These are phyloP conservation scores for Mythimna pallens DNA, from an alignment of 2,888 invertebrate genomes.

Conservation along the genomic window DNA sequence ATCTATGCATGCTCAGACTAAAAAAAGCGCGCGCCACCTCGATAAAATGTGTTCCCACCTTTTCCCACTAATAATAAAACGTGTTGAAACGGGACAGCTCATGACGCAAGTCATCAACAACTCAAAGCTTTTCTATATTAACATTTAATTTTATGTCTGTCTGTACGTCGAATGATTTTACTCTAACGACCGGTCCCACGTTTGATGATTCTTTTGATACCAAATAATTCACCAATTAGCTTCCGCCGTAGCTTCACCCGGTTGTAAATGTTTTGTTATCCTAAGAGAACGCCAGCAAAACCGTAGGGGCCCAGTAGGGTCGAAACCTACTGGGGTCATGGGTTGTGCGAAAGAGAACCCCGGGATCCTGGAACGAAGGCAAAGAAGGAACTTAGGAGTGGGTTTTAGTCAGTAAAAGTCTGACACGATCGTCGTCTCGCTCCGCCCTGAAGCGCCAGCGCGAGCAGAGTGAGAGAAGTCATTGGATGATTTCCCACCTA, in stretches of 20 bases:
- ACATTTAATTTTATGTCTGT: constrained; percentile 40
- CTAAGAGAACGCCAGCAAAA: too few species aligned
- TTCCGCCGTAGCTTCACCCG: background rate
- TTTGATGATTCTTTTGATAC: constrained; percentile 43
- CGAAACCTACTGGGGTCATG: too few species aligned
- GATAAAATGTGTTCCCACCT: constrained; percentile 27
- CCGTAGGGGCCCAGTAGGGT: too few species aligned
- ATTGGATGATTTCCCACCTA: too few species aligned
- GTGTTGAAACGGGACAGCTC: constrained; percentile 35
- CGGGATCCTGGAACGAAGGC: too few species aligned
- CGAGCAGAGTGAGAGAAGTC: too few species aligned
- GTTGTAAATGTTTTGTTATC: background rate
- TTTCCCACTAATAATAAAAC: constrained; percentile 46
- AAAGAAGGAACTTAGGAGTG: too few species aligned
- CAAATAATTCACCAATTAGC: constrained; percentile 9
- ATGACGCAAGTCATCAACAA: constrained; percentile 46
- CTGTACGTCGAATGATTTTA: constrained; percentile 41
- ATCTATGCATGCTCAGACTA: background rate
- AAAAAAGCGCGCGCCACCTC: background rate
- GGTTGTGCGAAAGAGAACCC: too few species aligned
- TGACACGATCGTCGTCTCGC: too few species aligned
- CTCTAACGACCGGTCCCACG: constrained; percentile 13
- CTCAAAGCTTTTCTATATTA: constrained; percentile 31
- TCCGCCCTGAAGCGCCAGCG: too few species aligned
- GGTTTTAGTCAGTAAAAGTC: too few species aligned